Evolutionary conservation across 2,888 invertebrate genomes (phyloP), one percentile per base, ranked within the genome.

Genomic region (Epicampocera succincta): DNA sequence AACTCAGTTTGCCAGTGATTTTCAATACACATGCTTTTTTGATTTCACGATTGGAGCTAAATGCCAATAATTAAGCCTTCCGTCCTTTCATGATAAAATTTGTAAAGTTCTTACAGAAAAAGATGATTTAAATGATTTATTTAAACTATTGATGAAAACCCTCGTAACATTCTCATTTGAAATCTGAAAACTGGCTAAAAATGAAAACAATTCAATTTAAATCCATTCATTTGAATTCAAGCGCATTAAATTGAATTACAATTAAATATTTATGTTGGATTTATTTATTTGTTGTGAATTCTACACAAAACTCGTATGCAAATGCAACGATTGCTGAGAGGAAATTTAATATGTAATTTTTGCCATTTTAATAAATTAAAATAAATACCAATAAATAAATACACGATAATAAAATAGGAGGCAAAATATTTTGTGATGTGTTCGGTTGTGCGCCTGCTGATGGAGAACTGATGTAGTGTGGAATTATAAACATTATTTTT

Each of bases 291-390:
- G n/a, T 54, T 65, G 17, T 40, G 19, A 21, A 33, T 29, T 52
- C 42, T 50, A 25, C 3, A 50, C 60, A 11, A 40, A 56, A 46
- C 19, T 65, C 42, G 63, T 65, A 65, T 65, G 71, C 56, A 72
- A 82, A 77, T 77, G 40, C 38, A 29, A 63, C 77, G 68, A 63
- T 66, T 73, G 71, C 56, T 65, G 29, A 52, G 40, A 69, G 73
- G 52, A 77, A 69, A 82, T 69, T 74, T 71, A 65, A 69, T 71
- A 54, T 65, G 25, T 69, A 69, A 74, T 77, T 65, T 77, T 69
- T 74, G 52, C 56, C 68, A 13, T 73, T 65, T 61, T 46, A 82
- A 60, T 71, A 52, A 71, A 80, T 63, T 66, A 75, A 69, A 56
- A 11, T 46, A 44, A 52, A 54, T 25, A 33, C 19, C 9, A 69